Evolutionary conservation across 2,113 vertebrate species (phyloP).

Genomic region (Promerops cafer): DNA sequence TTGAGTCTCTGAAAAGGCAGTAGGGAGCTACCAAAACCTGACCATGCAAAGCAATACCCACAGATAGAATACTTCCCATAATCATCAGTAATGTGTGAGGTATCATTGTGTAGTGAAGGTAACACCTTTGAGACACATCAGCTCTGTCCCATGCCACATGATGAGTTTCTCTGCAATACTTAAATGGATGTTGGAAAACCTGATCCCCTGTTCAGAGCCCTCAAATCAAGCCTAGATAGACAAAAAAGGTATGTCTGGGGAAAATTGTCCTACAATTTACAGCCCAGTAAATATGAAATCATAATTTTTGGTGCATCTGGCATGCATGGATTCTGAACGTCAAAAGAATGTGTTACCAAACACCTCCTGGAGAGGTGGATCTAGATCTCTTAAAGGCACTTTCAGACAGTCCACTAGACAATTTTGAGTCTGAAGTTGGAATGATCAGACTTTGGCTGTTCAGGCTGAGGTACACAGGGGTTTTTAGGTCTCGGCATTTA

Average conservation of each 20-base stretch:
- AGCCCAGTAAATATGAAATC: background rate
- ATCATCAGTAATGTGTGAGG: background rate
- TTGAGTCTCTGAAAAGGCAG: background rate
- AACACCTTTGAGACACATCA: background rate
- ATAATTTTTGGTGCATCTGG: background rate
- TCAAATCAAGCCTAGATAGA: background rate
- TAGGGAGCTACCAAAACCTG: background rate
- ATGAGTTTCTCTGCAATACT: background rate
- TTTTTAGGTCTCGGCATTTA: background rate
- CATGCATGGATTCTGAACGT: background rate
- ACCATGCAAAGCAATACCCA: background rate
- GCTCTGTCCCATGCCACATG: background rate
- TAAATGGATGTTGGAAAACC: background rate
- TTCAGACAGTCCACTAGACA: background rate
- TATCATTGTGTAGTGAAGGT: background rate
- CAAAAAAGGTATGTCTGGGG: background rate
- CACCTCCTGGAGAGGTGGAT: background rate
- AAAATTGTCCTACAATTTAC: background rate
- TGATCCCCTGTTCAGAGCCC: background rate
- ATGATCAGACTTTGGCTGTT: background rate
- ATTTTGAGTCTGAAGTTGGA: background rate
- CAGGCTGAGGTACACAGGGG: fast-evolving
- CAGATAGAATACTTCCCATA: background rate
- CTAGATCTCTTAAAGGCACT: background rate
- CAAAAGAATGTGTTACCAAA: background rate